Evolutionary conservation across 2,113 vertebrate genomes (phyloP).

Genomic region (Tretioscincus oriximinensis): DNA sequence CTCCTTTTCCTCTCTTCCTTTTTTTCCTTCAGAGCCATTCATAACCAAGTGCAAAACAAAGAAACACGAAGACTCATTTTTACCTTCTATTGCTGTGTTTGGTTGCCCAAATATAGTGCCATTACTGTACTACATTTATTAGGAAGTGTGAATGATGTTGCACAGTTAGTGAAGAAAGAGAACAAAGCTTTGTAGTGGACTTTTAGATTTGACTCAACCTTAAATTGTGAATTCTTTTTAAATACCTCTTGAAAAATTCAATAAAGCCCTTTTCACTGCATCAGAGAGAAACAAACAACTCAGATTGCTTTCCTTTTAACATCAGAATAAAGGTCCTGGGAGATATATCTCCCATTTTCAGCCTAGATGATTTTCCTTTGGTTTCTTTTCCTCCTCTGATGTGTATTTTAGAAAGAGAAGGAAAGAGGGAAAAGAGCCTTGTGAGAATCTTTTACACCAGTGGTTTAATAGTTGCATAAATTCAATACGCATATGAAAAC

Average conservation of each 20-base stretch:
- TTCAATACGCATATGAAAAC: background rate
- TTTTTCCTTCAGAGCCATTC: too few relatives aligned
- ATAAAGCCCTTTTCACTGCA: background rate
- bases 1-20: too few relatives aligned
- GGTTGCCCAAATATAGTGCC: background rate
- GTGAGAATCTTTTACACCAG: background rate
- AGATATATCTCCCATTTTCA: constrained; percentile 4
- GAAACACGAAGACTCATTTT: too few relatives aligned
- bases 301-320: background rate
- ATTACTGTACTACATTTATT: constrained; percentile 8
- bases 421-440: background rate
- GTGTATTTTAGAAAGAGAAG: background rate
- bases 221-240: background rate
- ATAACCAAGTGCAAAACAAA: too few relatives aligned
- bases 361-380: background rate
- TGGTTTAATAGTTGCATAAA: constrained; percentile 8
- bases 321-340: background rate
- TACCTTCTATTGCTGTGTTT: too few relatives aligned
- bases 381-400: constrained; percentile 13
- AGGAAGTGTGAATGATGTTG: background rate
- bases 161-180: background rate
- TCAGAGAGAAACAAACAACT: constrained; percentile 8
- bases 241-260: background rate
- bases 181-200: background rate
- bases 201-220: background rate